Percentiles rank a stretch among this genome's conserved stretches.
Conservation (phyloP, 2,113 vertebrate species). For the Anarhynchus alexandrinus region DNA sequence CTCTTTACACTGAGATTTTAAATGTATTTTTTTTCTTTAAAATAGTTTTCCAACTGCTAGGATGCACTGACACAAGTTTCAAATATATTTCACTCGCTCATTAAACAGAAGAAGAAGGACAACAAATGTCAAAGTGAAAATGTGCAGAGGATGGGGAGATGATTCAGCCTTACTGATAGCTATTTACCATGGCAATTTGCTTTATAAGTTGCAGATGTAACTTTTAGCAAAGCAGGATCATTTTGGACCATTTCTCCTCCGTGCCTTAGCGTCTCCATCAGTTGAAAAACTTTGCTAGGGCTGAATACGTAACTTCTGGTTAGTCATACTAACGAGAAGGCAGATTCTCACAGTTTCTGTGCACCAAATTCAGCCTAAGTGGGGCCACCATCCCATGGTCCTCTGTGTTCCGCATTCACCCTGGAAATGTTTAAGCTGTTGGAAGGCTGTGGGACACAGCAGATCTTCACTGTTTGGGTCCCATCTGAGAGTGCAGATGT, state of each 20-base stretch:
- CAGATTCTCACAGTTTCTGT: neutral
- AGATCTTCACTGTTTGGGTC: neutral
- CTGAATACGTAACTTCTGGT: neutral
- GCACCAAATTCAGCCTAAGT: neutral
- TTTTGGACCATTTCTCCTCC: neutral
- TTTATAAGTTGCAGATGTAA: slow-evolving; percentile 43
- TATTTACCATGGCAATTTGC: slow-evolving; percentile 38
- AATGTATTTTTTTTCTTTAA: neutral
- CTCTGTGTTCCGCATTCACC: accelerated
- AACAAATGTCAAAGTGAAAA: slow-evolving; percentile 57
- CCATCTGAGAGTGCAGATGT: neutral
- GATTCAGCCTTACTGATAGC: slow-evolving; percentile 44
- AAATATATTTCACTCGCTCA: neutral
- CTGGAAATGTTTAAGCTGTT: neutral
- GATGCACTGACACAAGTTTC: neutral
- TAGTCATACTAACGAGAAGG: neutral
- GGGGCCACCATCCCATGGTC: neutral
- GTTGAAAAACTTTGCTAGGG: neutral
- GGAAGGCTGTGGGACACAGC: neutral
- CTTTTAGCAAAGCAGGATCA: neutral
- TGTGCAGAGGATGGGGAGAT: slow-evolving; percentile 56
- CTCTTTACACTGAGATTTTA: neutral
- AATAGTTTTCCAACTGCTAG: slow-evolving; percentile 4
- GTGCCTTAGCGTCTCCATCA: neutral
- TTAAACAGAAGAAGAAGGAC: slow-evolving; percentile 44